Evolutionary conservation across 2,888 invertebrate species (phyloP).

Genomic region (Ormyrus nitidulus): DNA sequence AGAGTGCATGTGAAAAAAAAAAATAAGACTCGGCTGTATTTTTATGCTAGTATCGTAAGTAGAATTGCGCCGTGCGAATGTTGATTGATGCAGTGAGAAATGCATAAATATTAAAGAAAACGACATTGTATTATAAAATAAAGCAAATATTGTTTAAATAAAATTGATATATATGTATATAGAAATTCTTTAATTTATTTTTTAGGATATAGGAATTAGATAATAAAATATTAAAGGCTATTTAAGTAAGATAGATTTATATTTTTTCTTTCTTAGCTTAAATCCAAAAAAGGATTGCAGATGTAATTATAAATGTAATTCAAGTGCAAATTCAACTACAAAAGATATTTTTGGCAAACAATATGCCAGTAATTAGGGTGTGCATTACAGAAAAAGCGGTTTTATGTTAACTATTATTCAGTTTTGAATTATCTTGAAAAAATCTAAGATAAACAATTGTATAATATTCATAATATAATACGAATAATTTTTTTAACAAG

Average conservation of each 20-base stretch:
- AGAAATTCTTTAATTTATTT: constrained; percentile 26
- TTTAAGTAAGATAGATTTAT: constrained; percentile 46
- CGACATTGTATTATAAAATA: constrained; percentile 72
- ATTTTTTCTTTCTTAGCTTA: constrained; percentile 35
- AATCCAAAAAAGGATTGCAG: constrained; percentile 45
- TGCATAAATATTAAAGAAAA: constrained; percentile 64
- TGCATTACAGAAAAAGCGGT: constrained; percentile 52
- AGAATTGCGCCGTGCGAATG: constrained; percentile 62
- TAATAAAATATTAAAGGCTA: constrained; percentile 17
- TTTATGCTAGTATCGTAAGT: constrained; percentile 66
- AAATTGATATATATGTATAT: constrained; percentile 60
- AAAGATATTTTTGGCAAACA: constrained; percentile 45
- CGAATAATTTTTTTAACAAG: constrained; percentile 50
- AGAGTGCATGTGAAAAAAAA: constrained; percentile 55
- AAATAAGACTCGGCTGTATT: constrained; percentile 66
- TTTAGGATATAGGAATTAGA: not conserved
- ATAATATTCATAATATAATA: constrained; percentile 43
- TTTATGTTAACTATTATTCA: constrained; percentile 43
- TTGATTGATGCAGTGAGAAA: constrained; percentile 57
- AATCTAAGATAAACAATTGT: constrained; percentile 41
- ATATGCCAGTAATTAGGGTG: constrained; percentile 36
- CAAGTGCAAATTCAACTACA: constrained; percentile 51
- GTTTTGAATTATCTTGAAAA: constrained; percentile 44
- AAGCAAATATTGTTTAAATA: constrained; percentile 74
- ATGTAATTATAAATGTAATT: constrained; percentile 48